Evolutionary conservation across 1,140 invertebrate species (phyloP).

Genomic region (Hyphantria cunea): DNA sequence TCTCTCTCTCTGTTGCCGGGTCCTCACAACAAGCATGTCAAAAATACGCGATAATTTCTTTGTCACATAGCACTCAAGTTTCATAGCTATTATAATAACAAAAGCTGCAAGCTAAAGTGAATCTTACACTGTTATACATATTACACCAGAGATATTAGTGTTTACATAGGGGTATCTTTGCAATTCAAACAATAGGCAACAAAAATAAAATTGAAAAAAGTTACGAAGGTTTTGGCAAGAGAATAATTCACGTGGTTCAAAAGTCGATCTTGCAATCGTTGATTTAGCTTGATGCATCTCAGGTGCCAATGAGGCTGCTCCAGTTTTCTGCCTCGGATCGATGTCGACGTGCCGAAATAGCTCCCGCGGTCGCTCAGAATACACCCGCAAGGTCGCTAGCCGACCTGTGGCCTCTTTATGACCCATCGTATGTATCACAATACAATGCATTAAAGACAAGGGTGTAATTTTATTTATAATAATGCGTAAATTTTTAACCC

Average conservation of each 20-base stretch:
- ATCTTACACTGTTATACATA: constrained; percentile 9
- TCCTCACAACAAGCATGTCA: constrained; percentile 18
- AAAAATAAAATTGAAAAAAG: too few relatives aligned
- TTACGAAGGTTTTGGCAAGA: too few relatives aligned
- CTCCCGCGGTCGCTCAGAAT: constrained; percentile 46
- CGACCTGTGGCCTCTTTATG: constrained; percentile 53
- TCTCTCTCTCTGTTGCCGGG: constrained; percentile 24
- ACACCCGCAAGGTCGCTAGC: constrained; percentile 48
- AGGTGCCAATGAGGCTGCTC: constrained; percentile 66
- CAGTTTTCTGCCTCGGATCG: constrained; percentile 56
- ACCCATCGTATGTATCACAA: constrained; percentile 33
- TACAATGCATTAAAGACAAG: constrained; percentile 23
- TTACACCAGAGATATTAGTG: too few relatives aligned
- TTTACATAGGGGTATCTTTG: too few relatives aligned
- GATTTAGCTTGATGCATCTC: constrained; percentile 43
- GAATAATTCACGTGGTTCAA: constrained; percentile 20
- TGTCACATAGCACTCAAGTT: constrained; percentile 3
- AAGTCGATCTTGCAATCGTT: constrained; percentile 55
- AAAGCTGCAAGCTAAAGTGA: constrained; percentile 13
- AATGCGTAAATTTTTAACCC: too few relatives aligned
- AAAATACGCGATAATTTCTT: constrained; percentile 22
- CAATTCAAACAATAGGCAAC: too few relatives aligned
- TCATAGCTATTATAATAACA: constrained; percentile 13
- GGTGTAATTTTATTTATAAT: constrained; percentile 20
- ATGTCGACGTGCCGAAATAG: constrained; percentile 65